Evolutionary conservation across 2,888 invertebrate genomes (phyloP).

Genomic region (Protonemura montana): DNA sequence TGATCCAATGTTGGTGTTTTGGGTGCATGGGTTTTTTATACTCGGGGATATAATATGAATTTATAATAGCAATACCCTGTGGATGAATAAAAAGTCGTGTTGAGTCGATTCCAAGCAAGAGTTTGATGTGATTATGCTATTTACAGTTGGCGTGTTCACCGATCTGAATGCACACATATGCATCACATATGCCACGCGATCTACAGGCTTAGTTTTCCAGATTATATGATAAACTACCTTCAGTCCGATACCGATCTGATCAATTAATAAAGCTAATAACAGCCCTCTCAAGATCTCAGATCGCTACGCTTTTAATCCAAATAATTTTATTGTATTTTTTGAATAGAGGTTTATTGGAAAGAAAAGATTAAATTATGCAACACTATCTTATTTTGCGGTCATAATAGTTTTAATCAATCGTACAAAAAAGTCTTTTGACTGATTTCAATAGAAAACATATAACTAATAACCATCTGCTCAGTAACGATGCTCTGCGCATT

Average conservation of each 20-base stretch:
- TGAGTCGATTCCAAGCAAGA: neutral
- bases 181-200: conserved; percentile 26
- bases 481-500: conserved; percentile 36
- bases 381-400: conserved; percentile 22
- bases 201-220: neutral
- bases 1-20: neutral
- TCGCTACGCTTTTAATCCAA: conserved; percentile 8
- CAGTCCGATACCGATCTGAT: neutral
- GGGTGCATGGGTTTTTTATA: neutral
- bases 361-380: neutral
- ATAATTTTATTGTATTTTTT: neutral
- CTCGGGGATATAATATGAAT: neutral
- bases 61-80: conserved; percentile 2
- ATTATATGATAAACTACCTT: neutral
- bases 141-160: conserved; percentile 24
- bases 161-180: neutral
- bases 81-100: neutral
- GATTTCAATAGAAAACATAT: no score
- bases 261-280: neutral
- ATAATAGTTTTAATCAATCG: conserved; percentile 29
- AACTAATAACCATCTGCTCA: conserved; percentile 43
- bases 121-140: conserved; percentile 16
- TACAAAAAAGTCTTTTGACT: neutral
- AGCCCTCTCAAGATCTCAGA: conserved; percentile 23
- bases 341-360: conserved; percentile 1